Base-by-base conservation (phyloP, 2,888 invertebrate genomes). In the Scaptodrosophila latifasciaeformis region DNA sequence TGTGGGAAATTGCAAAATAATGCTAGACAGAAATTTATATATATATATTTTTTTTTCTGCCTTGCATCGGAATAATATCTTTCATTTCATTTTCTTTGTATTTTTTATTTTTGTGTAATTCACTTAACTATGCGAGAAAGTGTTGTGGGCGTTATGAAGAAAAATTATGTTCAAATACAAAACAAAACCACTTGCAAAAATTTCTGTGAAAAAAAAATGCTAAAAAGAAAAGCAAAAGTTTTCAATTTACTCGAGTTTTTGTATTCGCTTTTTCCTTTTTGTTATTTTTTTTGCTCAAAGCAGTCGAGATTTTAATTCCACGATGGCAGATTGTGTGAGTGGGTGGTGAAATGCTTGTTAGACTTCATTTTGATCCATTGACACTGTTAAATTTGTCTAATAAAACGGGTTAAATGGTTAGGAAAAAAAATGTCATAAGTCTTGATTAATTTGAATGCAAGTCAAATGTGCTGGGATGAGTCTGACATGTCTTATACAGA, bases 1-100 rank as follows among this genome's bases (percentile, higher is more conserved):
- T 75, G 80, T 75, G 75, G 59, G 78, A 75, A 80, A 76, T 72
- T 77, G 53, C 59, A 72, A 70, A 80, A 77, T 53, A 64, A 63
- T 70, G 74, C 78, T 75, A 74, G 74, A 80, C 74, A 67, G 59
- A 80, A 67, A 79, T 64, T 51, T 62, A 60, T 57, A 50, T 43
- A 34, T 15, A 7, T 34, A 3, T 1, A 30, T 4, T 50, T 31
- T 10, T 3, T 39, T 13, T 53, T 50, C 29, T 27, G 31, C n/a
- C 31, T 3, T 31, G 3, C 31, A 31, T n/a, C 3, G 3, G 31
- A 10, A n/a, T 31, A n/a, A n/a, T n/a, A n/a, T 45, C 49, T 65
- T 65, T 54, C 47, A 47, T 59, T 59, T 51, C 51, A 65, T 57
- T 65, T 57, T 17, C 15, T 34, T 54, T 46, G 42, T 21, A 46